phyloP scores from a whole-genome alignment of 2,797 vertebrate genomes.

The Nothura maculosa region DNA sequence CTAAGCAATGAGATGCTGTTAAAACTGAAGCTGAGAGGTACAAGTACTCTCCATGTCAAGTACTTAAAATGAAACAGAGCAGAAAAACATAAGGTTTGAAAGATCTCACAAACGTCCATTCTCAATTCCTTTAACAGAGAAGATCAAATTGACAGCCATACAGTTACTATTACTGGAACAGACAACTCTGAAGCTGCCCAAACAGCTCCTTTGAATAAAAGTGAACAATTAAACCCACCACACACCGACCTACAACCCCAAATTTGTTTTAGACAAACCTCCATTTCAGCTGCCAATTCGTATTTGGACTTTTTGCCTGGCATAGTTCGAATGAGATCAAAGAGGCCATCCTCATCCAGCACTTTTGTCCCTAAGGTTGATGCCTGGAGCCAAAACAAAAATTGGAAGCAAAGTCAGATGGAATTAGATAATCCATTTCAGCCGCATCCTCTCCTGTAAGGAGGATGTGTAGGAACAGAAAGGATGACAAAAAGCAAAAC shows the following conservation, averaged over 20 bases:
- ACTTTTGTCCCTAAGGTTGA: slow-evolving; percentile 91
- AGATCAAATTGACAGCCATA: neutral
- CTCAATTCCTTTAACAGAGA: neutral
- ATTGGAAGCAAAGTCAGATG: neutral
- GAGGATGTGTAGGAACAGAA: neutral
- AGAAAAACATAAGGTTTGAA: neutral
- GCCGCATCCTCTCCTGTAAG: neutral
- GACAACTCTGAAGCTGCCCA: neutral
- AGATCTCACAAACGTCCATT: neutral
- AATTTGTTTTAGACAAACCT: slow-evolving; percentile 81
- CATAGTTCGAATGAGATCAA: slow-evolving; percentile 92
- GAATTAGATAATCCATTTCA: neutral
- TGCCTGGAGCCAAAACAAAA: slow-evolving; percentile 83
- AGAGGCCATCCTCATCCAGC: slow-evolving; percentile 92
- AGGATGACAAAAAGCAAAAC: no score
- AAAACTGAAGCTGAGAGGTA: neutral
- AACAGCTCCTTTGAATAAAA: neutral
- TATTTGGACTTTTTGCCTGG: slow-evolving; percentile 98
- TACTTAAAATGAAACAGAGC: neutral
- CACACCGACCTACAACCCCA: neutral
- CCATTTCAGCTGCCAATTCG: slow-evolving; percentile 90
- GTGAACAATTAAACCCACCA: neutral
- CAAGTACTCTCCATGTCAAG: neutral
- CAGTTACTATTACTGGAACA: neutral
- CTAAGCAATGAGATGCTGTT: neutral